Conservation (phyloP, 2,113 vertebrate species). For the Perccottus glenii region DNA sequence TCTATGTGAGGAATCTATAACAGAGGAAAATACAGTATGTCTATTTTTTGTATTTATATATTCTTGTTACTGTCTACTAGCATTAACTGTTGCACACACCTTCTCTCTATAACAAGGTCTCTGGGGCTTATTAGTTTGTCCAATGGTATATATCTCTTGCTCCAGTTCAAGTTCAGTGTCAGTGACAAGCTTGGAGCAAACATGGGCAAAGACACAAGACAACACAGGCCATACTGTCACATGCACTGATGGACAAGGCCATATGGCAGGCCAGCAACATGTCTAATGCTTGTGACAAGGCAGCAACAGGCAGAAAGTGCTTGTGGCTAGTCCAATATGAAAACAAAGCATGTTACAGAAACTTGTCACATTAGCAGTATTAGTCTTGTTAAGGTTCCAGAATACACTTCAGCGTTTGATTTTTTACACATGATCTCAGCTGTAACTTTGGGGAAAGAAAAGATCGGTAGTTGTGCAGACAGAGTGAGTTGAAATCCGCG, state of each 20-base stretch:
- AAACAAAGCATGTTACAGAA: constrained; percentile 38
- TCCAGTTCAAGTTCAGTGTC: constrained; percentile 24
- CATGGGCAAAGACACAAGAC: constrained; percentile 52
- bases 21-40: no score
- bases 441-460: constrained; percentile 28
- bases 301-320: constrained; percentile 35
- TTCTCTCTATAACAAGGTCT: constrained; percentile 53
- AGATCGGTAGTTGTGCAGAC: constrained; percentile 21
- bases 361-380: constrained; percentile 37
- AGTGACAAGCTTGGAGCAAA: constrained; percentile 41
- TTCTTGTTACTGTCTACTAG: not conserved
- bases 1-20: no score
- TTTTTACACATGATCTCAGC: constrained; percentile 15
- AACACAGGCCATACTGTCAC: constrained; percentile 40
- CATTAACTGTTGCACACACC: constrained; percentile 10
- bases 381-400: constrained; percentile 38
- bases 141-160: constrained; percentile 35
- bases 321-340: constrained; percentile 26
- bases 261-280: constrained; percentile 17
- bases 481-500: constrained; percentile 42
- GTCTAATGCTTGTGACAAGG: constrained; percentile 30
- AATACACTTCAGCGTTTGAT: constrained; percentile 15
- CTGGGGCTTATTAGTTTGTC: constrained; percentile 70
- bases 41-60: not conserved
- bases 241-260: constrained; percentile 24